Evolutionary conservation across 2,797 vertebrate genomes (phyloP).

Genomic region (Anableps anableps): DNA sequence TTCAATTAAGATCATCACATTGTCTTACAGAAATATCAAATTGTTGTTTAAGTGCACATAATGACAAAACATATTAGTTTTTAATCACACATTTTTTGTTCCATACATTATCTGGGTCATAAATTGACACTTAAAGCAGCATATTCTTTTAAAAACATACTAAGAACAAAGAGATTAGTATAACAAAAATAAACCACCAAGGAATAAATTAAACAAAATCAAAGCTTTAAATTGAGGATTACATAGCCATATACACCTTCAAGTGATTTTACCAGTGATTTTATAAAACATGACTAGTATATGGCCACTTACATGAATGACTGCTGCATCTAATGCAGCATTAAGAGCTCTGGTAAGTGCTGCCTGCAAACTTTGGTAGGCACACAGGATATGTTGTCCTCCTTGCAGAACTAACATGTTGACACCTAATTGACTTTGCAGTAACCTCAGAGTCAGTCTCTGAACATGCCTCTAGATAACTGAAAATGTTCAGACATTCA

Average conservation of each 20-base stretch:
- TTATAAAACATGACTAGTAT: not conserved
- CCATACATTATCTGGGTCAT: not conserved
- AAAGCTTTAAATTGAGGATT: not conserved
- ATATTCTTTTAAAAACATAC: not conserved
- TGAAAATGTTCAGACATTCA: conserved; percentile 10
- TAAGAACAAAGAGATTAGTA: not conserved
- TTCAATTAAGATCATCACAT: not conserved
- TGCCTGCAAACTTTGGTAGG: not conserved
- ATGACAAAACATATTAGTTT: too few species aligned
- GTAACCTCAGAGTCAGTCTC: conserved; percentile 16
- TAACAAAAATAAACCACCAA: not conserved
- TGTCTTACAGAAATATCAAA: not conserved
- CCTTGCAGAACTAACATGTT: conserved; percentile 15
- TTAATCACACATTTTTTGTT: not conserved
- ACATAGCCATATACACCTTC: not conserved
- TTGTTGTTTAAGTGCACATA: not conserved
- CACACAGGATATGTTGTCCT: not conserved
- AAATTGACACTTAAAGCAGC: not conserved
- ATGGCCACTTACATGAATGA: not conserved
- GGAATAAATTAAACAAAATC: not conserved
- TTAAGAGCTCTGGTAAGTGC: not conserved
- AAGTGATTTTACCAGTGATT: not conserved
- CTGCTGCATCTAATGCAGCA: not conserved
- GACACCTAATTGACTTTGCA: conserved; percentile 31
- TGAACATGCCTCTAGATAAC: conserved; percentile 7